Percentiles rank a stretch among this genome's conserved stretches.
Conservation (phyloP, 2,113 vertebrate species). For the Sialia sialis region DNA sequence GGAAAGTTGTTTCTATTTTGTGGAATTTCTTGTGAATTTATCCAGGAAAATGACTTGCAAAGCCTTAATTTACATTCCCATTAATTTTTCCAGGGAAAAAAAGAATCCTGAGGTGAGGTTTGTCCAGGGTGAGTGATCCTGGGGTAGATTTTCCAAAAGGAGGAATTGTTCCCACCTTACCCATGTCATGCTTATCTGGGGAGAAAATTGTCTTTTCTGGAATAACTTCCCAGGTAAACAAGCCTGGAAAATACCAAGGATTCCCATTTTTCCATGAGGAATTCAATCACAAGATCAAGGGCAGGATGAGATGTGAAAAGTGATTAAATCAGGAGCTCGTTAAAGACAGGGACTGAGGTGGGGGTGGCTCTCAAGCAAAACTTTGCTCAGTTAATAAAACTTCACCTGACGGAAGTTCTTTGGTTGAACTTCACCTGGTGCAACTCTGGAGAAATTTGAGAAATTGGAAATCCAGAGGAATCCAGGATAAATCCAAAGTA, state of each 20-base stretch:
- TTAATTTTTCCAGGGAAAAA: not conserved
- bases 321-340: not conserved
- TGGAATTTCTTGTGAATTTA: not conserved
- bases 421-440: not conserved
- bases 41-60: not conserved
- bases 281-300: not conserved
- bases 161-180: not conserved
- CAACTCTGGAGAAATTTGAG: not conserved
- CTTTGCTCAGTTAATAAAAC: not conserved
- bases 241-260: not conserved
- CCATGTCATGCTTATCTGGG: fast-evolving
- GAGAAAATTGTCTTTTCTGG: not conserved
- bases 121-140: fast-evolving
- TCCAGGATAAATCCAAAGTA: not conserved
- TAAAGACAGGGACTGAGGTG: not conserved
- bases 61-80: not conserved
- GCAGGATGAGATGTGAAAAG: not conserved
- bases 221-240: not conserved
- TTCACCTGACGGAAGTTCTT: not conserved
- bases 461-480: not conserved
- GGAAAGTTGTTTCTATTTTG: fast-evolving
- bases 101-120: not conserved
- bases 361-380: not conserved
- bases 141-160: not conserved
- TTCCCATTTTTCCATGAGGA: not conserved